A percentile compares a stretch with the other conserved stretches of the same genome.
Evolutionary conservation across 2,888 invertebrate genomes (phyloP).

Genomic region (Morinoia aosen): DNA sequence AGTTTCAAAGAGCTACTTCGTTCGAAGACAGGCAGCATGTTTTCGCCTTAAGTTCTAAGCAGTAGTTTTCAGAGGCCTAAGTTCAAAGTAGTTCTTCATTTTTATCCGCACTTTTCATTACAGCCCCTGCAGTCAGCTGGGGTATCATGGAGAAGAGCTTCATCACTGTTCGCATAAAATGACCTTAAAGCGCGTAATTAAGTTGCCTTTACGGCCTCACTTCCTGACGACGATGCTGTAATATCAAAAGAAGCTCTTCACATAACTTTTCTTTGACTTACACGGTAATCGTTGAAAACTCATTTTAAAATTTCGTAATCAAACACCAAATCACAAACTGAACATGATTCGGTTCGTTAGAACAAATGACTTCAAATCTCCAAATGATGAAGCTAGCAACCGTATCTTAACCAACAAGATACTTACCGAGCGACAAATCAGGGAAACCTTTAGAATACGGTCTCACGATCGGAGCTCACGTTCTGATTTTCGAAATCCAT

Average conservation of each 20-base stretch:
- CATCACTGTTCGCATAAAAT: neutral
- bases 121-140: neutral
- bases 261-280: neutral
- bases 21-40: neutral
- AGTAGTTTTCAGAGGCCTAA: neutral
- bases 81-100: neutral
- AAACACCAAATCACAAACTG: neutral
- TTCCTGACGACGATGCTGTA: neutral
- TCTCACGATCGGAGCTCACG: too few species aligned
- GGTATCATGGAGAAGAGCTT: neutral
- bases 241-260: neutral
- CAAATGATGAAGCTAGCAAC: too few species aligned
- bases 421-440: too few species aligned
- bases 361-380: neutral
- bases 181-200: neutral
- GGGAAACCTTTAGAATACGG: too few species aligned
- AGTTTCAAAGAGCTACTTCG: neutral
- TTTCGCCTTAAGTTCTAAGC: neutral
- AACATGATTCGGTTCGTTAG: neutral
- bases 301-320: neutral
- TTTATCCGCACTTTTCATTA: neutral
- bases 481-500: too few species aligned
- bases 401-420: too few species aligned
- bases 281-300: neutral
- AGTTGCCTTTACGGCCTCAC: neutral